These are phyloP conservation scores for Keiferia lycopersicella DNA, from an alignment of 2,888 invertebrate genomes.

Conservation along the genomic window DNA sequence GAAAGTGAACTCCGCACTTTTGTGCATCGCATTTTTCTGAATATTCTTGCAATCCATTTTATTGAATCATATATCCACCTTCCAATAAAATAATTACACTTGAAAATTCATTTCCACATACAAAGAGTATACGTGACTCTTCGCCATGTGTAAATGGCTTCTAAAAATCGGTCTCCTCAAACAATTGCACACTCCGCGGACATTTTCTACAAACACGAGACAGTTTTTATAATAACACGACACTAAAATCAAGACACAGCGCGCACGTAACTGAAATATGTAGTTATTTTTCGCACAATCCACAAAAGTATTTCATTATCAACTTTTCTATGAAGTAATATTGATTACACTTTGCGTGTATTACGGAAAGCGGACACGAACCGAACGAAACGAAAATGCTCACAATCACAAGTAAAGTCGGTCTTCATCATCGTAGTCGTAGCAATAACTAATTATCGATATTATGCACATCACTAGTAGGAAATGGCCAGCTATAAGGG, in stretches of 20 bases:
- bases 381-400: neutral
- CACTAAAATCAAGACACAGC: neutral
- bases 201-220: constrained; percentile 20
- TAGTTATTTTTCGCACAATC: neutral
- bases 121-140: constrained; percentile 74
- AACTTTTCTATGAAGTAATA: neutral
- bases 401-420: neutral
- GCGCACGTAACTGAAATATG: neutral
- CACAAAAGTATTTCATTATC: neutral
- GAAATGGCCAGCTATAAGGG: too few species aligned
- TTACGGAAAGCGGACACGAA: neutral
- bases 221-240: neutral
- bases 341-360: neutral
- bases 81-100: constrained; percentile 9
- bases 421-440: too few species aligned
- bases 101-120: constrained; percentile 31
- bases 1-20: constrained; percentile 76
- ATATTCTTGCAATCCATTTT: constrained; percentile 75
- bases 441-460: too few species aligned
- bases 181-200: constrained; percentile 22
- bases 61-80: constrained; percentile 27
- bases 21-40: constrained; percentile 78
- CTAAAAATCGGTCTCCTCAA: constrained; percentile 40
- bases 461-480: too few species aligned
- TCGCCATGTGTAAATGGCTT: constrained; percentile 79